Conservation (phyloP, 2,113 vertebrate species). For the Strix uralensis region DNA sequence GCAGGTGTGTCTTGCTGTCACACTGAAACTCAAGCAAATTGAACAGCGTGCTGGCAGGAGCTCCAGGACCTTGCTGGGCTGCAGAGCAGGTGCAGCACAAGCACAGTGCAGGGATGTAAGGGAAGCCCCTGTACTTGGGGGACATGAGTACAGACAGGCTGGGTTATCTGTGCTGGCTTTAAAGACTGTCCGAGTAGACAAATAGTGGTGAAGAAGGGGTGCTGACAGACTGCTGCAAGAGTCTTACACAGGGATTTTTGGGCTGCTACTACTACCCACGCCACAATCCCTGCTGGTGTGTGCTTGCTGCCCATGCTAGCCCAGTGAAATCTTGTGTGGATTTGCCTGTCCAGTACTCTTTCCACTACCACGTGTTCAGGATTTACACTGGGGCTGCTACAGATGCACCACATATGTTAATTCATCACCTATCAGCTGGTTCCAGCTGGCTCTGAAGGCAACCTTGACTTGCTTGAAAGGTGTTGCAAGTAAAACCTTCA, state of each 20-base stretch:
- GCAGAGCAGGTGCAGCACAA: background rate
- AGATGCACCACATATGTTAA: background rate
- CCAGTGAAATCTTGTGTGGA: background rate
- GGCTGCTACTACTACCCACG: background rate
- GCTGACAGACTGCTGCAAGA: background rate
- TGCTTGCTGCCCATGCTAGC: background rate
- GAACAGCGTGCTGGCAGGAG: background rate
- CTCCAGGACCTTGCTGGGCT: background rate
- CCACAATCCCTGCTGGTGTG: background rate
- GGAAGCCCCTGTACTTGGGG: background rate
- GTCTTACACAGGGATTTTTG: background rate
- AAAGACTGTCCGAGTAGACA: background rate
- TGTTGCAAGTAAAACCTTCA: background rate
- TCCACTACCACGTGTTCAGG: background rate
- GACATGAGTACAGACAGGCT: background rate
- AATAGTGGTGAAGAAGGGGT: background rate
- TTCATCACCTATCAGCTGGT: background rate
- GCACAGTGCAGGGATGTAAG: background rate
- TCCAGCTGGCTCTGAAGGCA: background rate
- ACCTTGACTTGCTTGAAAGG: background rate
- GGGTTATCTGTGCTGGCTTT: background rate
- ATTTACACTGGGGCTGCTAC: background rate
- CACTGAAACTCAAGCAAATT: background rate
- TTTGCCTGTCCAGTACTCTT: background rate
- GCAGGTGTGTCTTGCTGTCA: constrained; percentile 61